Conservation (phyloP, 2,888 invertebrate genomes). For the Rhagonycha fulva region DNA sequence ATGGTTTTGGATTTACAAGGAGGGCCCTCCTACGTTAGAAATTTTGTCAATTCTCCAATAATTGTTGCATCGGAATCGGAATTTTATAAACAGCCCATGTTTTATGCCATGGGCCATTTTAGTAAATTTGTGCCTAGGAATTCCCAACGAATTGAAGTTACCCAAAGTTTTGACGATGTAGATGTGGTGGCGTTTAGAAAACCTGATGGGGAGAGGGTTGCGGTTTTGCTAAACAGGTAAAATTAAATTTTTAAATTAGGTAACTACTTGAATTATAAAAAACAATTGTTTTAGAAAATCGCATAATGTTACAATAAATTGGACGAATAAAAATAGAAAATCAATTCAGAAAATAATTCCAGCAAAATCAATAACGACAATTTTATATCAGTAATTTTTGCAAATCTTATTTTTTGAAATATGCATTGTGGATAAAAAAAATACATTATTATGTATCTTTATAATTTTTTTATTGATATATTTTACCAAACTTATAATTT, state of each 20-base stretch:
- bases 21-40: conserved; percentile 80
- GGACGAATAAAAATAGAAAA: neutral
- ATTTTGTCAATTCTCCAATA: conserved; percentile 82
- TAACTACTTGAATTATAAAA: no score
- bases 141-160: conserved; percentile 55
- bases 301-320: neutral
- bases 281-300: neutral
- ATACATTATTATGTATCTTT: no score
- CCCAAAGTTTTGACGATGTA: conserved; percentile 46
- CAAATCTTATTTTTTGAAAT: neutral
- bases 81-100: conserved; percentile 90
- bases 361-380: conserved; percentile 54
- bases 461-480: no score
- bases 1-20: conserved; percentile 73
- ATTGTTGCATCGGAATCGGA: conserved; percentile 65
- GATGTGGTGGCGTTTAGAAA: conserved; percentile 58
- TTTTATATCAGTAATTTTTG: conserved; percentile 49
- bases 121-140: conserved; percentile 66
- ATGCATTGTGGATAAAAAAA: neutral
- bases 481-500: no score
- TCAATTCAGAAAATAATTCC: conserved; percentile 40
- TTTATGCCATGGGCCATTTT: conserved; percentile 82
- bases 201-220: conserved; percentile 57
- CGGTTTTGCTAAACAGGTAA: conserved; percentile 63
- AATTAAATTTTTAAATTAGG: neutral